Base-by-base conservation (phyloP, 2,797 vertebrate species). In the Alectoris magna region DNA sequence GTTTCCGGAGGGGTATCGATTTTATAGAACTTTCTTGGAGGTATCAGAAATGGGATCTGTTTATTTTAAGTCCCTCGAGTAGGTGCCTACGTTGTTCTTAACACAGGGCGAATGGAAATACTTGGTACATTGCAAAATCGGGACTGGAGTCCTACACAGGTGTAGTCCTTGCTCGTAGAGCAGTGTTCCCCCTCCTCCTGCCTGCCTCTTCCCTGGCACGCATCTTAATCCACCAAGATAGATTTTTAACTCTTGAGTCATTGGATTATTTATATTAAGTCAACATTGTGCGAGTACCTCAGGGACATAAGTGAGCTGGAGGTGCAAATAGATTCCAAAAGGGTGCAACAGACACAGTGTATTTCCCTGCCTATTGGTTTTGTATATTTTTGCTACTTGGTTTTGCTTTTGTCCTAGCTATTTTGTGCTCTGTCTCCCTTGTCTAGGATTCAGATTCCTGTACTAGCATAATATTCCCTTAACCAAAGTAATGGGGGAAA, bases 401-500 rank as follows among this genome's bases (percentile, higher is more conserved):
- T 97, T 98, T 97, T 94, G 97, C 97, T 97, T 96, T 95, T 90
- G 96, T 97, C 95, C 72, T 97, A 58, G 97, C 95, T 97, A 83
- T 97, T 96, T 97, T 97, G 97, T 98, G 97, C 98, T 98, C 96
- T 98, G 97, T 98, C 94, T 97, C 76, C 97, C 97, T 98, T 94
- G 97, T 98, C 98, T 98, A 97, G 97, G 98, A 98, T 98, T 97
- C 98, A 98, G 97, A 98, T 98, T 98, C 98, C 98, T 99, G 98
- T 98, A 98, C 98, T 99, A 98, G 98, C 98, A 98, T 98, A 98
- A 98, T 98, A 97, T 97, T 98, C 98, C 98, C 98, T 98, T 99
- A 98, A 99, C 99, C 99, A 99, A 99, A 99, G 99, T 99, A 98
- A 98, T 98, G 98, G 98, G 98, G 98, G 29, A 29, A 98, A 92